phyloP scores from a whole-genome alignment of 2,797 vertebrate species.

The Calcarius lapponicus region DNA sequence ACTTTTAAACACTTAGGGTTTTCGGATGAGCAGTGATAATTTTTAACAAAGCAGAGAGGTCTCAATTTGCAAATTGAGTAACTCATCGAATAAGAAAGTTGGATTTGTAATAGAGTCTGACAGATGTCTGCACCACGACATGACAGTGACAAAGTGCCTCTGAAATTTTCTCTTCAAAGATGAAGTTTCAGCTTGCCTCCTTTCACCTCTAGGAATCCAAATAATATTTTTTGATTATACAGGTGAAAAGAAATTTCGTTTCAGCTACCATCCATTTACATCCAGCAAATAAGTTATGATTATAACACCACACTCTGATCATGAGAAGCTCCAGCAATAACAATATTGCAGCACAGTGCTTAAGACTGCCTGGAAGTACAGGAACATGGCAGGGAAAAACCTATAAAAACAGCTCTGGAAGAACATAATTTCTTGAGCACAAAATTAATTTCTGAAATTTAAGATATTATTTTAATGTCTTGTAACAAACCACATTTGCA shows the following conservation, averaged over 20 bases:
- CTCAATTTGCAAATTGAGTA: slow-evolving; percentile 71
- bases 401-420: neutral
- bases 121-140: slow-evolving; percentile 58
- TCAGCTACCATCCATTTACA: slow-evolving; percentile 56
- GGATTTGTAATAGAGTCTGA: slow-evolving; percentile 65
- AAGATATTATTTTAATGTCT: neutral
- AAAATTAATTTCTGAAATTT: slow-evolving; percentile 20
- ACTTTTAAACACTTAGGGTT: slow-evolving; percentile 64
- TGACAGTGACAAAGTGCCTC: slow-evolving; percentile 67
- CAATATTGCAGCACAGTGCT: neutral
- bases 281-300: slow-evolving; percentile 51
- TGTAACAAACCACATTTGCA: neutral
- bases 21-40: slow-evolving; percentile 58
- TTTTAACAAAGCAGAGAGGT: slow-evolving; percentile 66
- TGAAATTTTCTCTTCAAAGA: slow-evolving; percentile 72
- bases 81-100: slow-evolving; percentile 65
- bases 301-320: slow-evolving; percentile 32
- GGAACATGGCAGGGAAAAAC: neutral
- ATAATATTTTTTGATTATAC: slow-evolving; percentile 65
- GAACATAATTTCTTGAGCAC: neutral
- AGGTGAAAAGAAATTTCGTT: slow-evolving; percentile 60
- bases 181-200: slow-evolving; percentile 64
- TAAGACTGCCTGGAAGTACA: neutral
- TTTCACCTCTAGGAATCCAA: slow-evolving; percentile 67
- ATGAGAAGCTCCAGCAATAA: slow-evolving; percentile 21